Conservation (phyloP, 1,140 invertebrate genomes). For the Drosophila neocordata region DNA sequence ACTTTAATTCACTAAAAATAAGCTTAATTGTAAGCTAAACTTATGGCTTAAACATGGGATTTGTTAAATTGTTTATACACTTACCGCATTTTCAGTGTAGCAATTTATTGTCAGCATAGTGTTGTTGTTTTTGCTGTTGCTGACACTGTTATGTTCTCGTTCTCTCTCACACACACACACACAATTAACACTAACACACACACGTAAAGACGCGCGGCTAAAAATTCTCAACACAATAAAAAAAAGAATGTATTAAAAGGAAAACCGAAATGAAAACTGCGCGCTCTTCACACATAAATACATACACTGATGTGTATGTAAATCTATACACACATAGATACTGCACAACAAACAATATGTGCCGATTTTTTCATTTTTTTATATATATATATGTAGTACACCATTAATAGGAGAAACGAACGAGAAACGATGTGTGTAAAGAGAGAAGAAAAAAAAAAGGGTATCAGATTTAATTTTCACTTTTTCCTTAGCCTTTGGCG, state of each 20-base stretch:
- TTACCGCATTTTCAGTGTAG: slow-evolving; percentile 63
- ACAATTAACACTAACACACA: slow-evolving; percentile 23
- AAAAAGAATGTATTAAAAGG: slow-evolving; percentile 21
- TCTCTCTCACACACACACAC: slow-evolving; percentile 4
- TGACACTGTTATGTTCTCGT: slow-evolving; percentile 35
- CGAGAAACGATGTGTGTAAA: slow-evolving; percentile 30
- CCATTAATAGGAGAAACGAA: slow-evolving; percentile 26
- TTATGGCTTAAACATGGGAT: neutral
- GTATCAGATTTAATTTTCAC: slow-evolving; percentile 45
- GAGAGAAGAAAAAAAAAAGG: slow-evolving; percentile 43
- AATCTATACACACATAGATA: slow-evolving; percentile 13
- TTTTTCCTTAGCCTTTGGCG: slow-evolving; percentile 10
- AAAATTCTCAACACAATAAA: slow-evolving; percentile 50
- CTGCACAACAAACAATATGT: slow-evolving; percentile 44
- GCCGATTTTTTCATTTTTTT: slow-evolving; percentile 34
- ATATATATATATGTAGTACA: slow-evolving; percentile 6
- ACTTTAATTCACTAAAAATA: slow-evolving; percentile 13
- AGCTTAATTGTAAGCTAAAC: neutral
- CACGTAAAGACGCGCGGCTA: slow-evolving; percentile 26
- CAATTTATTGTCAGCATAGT: slow-evolving; percentile 31
- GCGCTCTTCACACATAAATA: slow-evolving; percentile 29
- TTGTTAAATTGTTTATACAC: slow-evolving; percentile 24
- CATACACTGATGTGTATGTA: slow-evolving; percentile 20
- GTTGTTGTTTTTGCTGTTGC: slow-evolving; percentile 26
- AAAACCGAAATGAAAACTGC: slow-evolving; percentile 22